A percentile compares a stretch with the other conserved stretches of the same genome.
Conservation (phyloP, 2,113 vertebrate genomes). For the Cnemophilus loriae region DNA sequence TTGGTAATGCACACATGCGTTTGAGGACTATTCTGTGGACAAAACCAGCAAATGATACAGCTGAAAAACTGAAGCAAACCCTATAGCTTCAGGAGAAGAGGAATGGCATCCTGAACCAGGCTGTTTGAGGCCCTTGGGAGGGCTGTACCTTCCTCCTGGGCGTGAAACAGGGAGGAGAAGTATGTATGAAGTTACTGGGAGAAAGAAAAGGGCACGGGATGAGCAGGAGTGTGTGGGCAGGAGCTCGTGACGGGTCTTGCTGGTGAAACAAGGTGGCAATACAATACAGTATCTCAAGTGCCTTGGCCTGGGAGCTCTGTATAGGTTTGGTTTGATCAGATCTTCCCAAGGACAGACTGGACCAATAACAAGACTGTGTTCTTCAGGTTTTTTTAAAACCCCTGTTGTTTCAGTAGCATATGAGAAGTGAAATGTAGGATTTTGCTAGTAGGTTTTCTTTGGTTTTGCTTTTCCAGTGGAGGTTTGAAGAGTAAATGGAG, state of each 20-base stretch:
- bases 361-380: not conserved
- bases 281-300: rapidly evolving
- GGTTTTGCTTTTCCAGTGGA: not conserved
- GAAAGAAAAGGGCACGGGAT: not conserved
- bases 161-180: not conserved
- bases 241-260: not conserved
- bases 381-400: not conserved
- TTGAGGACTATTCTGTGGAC: not conserved
- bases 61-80: not conserved
- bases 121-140: not conserved
- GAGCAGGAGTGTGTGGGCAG: rapidly evolving
- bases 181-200: rapidly evolving
- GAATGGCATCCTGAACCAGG: not conserved
- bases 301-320: not conserved
- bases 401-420: not conserved
- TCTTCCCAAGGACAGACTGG: rapidly evolving
- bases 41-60: not conserved
- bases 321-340: not conserved
- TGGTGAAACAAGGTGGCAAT: not conserved
- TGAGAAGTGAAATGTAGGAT: not conserved
- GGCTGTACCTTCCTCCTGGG: not conserved
- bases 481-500: not conserved
- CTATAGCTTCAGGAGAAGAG: not conserved
- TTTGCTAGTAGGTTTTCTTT: not conserved
- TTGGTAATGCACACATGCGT: rapidly evolving